Conservation (phyloP, 2,797 vertebrate species). For the Platyrinchus mystaceus region DNA sequence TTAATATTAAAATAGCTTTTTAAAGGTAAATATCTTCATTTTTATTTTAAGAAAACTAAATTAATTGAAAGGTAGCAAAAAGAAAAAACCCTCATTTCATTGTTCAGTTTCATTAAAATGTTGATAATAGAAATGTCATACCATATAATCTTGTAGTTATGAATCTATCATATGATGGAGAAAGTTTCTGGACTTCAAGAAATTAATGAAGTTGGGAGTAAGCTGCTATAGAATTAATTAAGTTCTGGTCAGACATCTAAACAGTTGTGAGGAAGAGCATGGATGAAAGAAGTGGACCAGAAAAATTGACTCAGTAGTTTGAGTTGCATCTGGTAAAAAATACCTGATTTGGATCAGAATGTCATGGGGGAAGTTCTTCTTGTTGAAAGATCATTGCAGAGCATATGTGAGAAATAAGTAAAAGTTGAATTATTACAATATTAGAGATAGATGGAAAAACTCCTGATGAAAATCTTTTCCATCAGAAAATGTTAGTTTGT, state of each 20-base stretch:
- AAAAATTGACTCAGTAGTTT: neutral
- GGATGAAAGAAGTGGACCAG: neutral
- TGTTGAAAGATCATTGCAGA: neutral
- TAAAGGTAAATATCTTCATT: neutral
- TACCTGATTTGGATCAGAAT: neutral
- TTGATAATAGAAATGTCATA: neutral
- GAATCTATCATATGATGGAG: neutral
- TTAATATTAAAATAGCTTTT: neutral
- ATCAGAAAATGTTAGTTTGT: neutral
- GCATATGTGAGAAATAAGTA: neutral
- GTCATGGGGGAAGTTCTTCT: neutral
- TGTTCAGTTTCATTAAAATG: neutral
- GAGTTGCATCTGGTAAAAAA: neutral
- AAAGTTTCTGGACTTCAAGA: neutral
- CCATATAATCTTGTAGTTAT: neutral
- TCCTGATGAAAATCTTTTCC: neutral
- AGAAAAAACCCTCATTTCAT: neutral
- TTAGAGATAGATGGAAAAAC: neutral
- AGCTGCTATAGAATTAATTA: neutral
- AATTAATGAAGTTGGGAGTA: neutral
- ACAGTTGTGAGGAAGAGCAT: neutral
- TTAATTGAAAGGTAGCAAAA: constrained; percentile 14
- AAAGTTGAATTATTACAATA: neutral
- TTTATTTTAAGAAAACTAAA: neutral
- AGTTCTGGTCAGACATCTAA: neutral